Percentiles rank a stretch among this genome's conserved stretches.
Evolutionary conservation across 2,797 vertebrate species (phyloP).

Genomic region (Gallirallus australis): DNA sequence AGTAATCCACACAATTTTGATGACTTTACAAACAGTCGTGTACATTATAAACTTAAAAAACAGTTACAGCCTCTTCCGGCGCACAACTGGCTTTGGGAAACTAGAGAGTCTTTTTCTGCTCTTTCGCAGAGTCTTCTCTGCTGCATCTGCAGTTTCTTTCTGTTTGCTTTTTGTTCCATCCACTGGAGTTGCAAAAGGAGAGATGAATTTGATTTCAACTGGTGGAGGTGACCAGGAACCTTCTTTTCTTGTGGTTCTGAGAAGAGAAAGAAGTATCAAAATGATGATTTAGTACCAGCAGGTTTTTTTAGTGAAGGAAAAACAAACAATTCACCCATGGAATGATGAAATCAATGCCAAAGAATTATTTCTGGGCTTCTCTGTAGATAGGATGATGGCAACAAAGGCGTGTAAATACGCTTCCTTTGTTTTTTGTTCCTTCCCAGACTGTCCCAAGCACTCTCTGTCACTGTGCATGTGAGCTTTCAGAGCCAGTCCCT

Average conservation of each 20-base stretch:
- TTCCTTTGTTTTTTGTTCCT: not conserved
- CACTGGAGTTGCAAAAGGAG: constrained; percentile 87
- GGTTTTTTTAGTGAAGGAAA: not conserved
- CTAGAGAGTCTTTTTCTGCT: constrained; percentile 84
- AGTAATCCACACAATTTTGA: constrained; percentile 77
- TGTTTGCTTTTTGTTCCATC: constrained; percentile 65
- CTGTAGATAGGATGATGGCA: not conserved
- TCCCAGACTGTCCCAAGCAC: not conserved
- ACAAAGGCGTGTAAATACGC: not conserved
- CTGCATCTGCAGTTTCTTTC: constrained; percentile 67
- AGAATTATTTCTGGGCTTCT: not conserved
- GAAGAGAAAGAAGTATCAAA: not conserved
- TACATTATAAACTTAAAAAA: constrained; percentile 76
- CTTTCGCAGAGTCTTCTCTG: constrained; percentile 79
- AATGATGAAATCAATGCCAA: not conserved
- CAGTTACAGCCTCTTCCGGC: constrained; percentile 90
- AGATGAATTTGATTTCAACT: constrained; percentile 86
- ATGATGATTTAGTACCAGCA: not conserved
- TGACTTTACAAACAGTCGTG: constrained; percentile 79
- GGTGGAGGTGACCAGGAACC: constrained; percentile 80
- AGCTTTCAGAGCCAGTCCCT: not conserved
- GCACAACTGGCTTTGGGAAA: constrained; percentile 90
- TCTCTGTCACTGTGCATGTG: not conserved
- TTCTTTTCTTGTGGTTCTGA: constrained; percentile 79
- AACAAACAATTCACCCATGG: not conserved